phyloP scores from a whole-genome alignment of 2,113 vertebrate species.

The Pelodiscus sinensis region DNA sequence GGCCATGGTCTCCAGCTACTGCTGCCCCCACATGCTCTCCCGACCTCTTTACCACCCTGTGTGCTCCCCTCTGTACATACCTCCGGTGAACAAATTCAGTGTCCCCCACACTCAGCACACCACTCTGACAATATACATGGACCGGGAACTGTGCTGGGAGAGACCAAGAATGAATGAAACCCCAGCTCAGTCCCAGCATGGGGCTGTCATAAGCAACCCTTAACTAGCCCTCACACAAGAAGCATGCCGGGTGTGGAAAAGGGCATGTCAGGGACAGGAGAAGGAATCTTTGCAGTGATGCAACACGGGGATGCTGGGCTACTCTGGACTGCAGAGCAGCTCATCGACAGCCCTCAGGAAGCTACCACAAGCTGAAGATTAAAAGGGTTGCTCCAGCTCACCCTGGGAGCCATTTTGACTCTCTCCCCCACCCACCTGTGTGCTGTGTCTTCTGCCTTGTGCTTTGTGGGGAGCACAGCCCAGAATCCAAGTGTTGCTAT shows the following conservation, averaged over 20 bases:
- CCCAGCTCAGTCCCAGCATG: neutral
- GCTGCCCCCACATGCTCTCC: no score
- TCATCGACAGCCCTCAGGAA: neutral
- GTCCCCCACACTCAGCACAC: neutral
- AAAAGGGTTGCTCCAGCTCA: neutral
- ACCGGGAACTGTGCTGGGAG: neutral
- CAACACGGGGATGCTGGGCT: neutral
- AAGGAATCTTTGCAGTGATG: fast-evolving
- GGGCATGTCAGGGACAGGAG: neutral
- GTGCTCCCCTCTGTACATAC: no score
- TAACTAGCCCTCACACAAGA: neutral
- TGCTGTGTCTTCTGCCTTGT: neutral
- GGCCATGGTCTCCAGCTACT: no score
- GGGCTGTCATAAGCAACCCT: neutral
- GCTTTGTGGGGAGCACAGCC: neutral
- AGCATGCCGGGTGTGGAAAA: neutral
- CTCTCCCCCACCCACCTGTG: neutral
- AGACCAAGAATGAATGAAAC: fast-evolving
- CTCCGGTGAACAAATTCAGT: neutral
- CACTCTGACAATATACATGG: neutral
- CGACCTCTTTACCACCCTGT: no score
- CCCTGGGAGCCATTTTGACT: neutral
- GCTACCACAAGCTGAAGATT: fast-evolving
- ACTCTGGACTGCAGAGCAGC: neutral
- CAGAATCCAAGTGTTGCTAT: neutral